A percentile compares a stretch with the other conserved stretches of the same genome.
phyloP scores from a whole-genome alignment of 2,797 vertebrate species.

The Anguilla megastoma region DNA sequence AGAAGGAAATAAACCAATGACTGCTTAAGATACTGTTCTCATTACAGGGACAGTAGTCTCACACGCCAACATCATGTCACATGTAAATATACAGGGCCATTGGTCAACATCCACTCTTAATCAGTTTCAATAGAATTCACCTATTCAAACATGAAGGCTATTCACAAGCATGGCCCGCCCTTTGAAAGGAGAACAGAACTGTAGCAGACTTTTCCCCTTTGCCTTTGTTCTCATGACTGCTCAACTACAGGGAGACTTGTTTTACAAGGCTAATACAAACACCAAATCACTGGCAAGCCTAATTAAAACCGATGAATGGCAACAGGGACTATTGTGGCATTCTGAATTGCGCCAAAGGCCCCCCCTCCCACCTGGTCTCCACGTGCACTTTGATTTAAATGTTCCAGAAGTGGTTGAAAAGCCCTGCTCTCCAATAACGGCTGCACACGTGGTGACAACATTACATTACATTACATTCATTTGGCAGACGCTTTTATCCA shows the following conservation, averaged over 20 bases:
- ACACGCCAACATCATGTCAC: background rate
- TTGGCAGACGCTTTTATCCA: background rate
- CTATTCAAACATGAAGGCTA: background rate
- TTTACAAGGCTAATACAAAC: slow-evolving; percentile 9
- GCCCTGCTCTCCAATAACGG: too few relatives aligned
- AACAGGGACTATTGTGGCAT: too few relatives aligned
- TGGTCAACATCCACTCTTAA: background rate
- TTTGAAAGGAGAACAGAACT: background rate
- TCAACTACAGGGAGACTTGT: background rate
- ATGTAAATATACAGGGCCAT: background rate
- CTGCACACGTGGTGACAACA: too few relatives aligned
- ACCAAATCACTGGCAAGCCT: background rate
- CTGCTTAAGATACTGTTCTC: background rate
- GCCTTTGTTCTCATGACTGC: background rate
- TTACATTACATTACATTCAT: too few relatives aligned
- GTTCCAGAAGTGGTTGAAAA: background rate
- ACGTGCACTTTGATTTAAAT: background rate
- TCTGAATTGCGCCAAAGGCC: background rate
- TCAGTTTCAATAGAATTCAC: slow-evolving; percentile 23
- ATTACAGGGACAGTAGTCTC: background rate
- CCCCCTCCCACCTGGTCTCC: background rate
- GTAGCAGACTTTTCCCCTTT: background rate
- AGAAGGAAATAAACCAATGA: background rate
- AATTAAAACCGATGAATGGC: background rate
- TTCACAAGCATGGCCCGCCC: background rate